Evolutionary conservation across 2,888 invertebrate species (phyloP).

Genomic region (Scaptodrosophila latifasciaeformis): DNA sequence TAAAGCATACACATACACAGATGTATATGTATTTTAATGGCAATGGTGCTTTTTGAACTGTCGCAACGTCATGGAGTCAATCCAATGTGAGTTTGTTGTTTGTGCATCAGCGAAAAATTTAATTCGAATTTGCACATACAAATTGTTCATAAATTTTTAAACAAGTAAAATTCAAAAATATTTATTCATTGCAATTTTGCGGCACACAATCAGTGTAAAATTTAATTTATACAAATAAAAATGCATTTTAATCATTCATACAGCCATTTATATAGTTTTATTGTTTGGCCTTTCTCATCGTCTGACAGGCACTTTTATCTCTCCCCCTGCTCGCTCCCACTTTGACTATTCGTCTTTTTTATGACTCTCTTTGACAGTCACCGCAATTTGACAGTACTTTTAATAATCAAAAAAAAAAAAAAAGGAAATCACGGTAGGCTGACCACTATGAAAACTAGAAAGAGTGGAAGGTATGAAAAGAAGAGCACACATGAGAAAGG

Average conservation of each 20-base stretch:
- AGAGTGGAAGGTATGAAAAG: no score
- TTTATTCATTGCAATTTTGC: slow-evolving; percentile 15
- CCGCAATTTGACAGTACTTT: slow-evolving; percentile 29
- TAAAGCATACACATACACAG: slow-evolving; percentile 30
- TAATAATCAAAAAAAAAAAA: neutral
- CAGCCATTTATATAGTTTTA: slow-evolving; percentile 34
- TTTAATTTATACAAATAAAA: slow-evolving; percentile 31
- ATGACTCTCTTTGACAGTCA: slow-evolving; percentile 28
- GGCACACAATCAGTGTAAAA: slow-evolving; percentile 19
- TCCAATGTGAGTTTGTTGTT: slow-evolving; percentile 7
- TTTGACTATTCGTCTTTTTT: no score
- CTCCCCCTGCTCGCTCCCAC: no score
- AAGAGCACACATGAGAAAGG: no score
- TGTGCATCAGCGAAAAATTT: slow-evolving; percentile 43
- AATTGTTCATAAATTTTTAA: slow-evolving; percentile 57
- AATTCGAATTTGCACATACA: slow-evolving; percentile 64
- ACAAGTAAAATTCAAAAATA: slow-evolving; percentile 26
- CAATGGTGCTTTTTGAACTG: slow-evolving; percentile 35
- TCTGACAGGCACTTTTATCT: slow-evolving; percentile 23
- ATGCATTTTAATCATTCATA: slow-evolving; percentile 48
- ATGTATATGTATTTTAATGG: no score
- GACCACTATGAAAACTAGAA: no score
- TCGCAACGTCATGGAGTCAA: slow-evolving; percentile 38
- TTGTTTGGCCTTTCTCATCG: slow-evolving; percentile 16
- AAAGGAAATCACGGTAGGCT: no score